phyloP scores from a whole-genome alignment of 2,113 vertebrate species.

The Hassar affinis region DNA sequence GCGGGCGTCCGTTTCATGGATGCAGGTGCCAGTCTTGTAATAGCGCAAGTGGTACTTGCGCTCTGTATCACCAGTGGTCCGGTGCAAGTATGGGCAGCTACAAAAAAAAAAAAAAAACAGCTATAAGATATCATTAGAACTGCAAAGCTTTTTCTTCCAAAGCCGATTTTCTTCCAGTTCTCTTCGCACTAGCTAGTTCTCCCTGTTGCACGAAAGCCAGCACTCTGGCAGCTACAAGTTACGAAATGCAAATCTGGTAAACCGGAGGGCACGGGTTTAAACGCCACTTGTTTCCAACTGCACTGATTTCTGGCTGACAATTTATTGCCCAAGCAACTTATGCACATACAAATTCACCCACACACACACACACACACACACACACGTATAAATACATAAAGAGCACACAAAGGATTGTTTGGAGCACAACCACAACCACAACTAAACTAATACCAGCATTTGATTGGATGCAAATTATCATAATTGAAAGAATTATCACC shows the following conservation, averaged over 20 bases:
- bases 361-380: no score
- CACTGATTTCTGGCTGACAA: neutral
- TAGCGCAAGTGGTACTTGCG: slow-evolving; percentile 94
- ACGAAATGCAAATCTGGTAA: neutral
- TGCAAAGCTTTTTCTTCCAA: neutral
- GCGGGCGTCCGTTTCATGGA: slow-evolving; percentile 88
- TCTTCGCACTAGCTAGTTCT: neutral
- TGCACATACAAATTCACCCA: neutral
- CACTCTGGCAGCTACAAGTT: neutral
- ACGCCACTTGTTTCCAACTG: neutral
- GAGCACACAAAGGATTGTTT: neutral
- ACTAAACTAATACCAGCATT: no score
- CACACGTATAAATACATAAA: no score
- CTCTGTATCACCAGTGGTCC: slow-evolving; percentile 91
- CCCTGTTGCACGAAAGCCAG: neutral
- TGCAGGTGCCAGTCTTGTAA: slow-evolving; percentile 93
- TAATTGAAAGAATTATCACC: no score
- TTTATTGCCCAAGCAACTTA: neutral
- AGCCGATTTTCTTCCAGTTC: neutral
- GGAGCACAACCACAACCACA: neutral
- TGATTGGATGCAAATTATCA: no score
- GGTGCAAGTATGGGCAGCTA: slow-evolving; percentile 90
- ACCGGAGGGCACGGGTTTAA: neutral
- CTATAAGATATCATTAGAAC: neutral
- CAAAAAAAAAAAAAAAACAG: no score